Evolutionary conservation across 2,797 vertebrate species (phyloP).

Genomic region (Pantherophis alleghaniensis): DNA sequence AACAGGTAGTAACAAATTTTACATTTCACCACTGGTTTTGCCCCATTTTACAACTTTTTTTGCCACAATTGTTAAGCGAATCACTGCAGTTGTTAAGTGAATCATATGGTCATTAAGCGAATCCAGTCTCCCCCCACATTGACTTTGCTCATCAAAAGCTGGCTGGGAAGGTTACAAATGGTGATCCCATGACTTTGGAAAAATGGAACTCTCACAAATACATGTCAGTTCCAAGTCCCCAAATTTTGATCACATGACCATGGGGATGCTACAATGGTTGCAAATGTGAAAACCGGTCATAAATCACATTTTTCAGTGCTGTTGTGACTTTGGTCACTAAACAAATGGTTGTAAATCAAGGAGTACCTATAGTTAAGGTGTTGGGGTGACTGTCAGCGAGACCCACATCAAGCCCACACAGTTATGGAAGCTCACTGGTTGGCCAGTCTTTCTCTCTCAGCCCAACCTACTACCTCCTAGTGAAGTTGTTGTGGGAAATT

Average conservation of each 20-base stretch:
- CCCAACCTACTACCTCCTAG: background rate
- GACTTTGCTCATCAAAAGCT: background rate
- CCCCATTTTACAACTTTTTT: background rate
- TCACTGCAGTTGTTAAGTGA: background rate
- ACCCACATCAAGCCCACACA: background rate
- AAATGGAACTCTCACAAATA: background rate
- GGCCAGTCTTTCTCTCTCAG: background rate
- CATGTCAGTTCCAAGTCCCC: background rate
- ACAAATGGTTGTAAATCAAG: background rate
- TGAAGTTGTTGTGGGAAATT: background rate
- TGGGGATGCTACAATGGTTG: background rate
- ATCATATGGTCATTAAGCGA: background rate
- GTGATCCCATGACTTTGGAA: background rate
- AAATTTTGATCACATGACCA: background rate
- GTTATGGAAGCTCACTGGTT: background rate
- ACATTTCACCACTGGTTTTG: background rate
- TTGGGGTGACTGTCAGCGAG: background rate
- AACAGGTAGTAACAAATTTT: too few relatives aligned
- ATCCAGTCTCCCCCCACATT: background rate
- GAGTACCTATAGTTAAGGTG: background rate
- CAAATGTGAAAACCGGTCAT: background rate
- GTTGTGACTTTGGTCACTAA: background rate
- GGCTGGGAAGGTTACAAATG: background rate
- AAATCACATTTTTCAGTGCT: background rate
- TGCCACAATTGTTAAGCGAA: background rate